Conservation (phyloP, 1,140 invertebrate species). For the Lepidurus apus region DNA sequence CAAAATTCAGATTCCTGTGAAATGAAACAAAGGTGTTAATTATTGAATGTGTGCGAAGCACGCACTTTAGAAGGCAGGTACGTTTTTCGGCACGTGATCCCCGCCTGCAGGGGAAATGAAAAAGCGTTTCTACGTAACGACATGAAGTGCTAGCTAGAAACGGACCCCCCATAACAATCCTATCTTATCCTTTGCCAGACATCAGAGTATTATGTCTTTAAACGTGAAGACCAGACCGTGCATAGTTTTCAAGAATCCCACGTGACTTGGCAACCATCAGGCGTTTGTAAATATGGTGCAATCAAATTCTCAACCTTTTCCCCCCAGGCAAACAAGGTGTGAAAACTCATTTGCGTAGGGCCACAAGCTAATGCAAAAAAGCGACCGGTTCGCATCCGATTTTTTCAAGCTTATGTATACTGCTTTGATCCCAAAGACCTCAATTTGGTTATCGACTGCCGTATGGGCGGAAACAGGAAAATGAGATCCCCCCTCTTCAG, state of each 20-base stretch:
- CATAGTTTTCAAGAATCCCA: not conserved
- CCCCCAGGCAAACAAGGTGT: not conserved
- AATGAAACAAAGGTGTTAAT: constrained; percentile 29
- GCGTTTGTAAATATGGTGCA: not conserved
- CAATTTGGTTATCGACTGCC: too few species aligned
- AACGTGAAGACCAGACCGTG: not conserved
- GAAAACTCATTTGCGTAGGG: not conserved
- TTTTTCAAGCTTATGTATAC: too few species aligned
- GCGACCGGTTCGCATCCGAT: too few species aligned
- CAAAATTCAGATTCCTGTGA: constrained; percentile 42
- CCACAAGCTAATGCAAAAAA: too few species aligned
- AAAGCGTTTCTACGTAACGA: too few species aligned
- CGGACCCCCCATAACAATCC: too few species aligned
- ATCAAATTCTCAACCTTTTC: not conserved
- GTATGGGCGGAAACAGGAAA: too few species aligned
- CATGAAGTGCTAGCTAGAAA: too few species aligned
- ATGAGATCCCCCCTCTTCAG: too few species aligned
- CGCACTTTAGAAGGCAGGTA: not conserved
- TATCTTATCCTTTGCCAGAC: too few species aligned
- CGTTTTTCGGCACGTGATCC: not conserved
- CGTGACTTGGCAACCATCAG: not conserved
- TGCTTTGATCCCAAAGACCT: too few species aligned
- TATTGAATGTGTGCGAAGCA: not conserved
- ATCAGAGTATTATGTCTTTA: not conserved
- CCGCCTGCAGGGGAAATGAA: too few species aligned